These are phyloP conservation scores for Tolmerus cingulatus DNA, from an alignment of 2,888 invertebrate genomes.

Conservation along the genomic window DNA sequence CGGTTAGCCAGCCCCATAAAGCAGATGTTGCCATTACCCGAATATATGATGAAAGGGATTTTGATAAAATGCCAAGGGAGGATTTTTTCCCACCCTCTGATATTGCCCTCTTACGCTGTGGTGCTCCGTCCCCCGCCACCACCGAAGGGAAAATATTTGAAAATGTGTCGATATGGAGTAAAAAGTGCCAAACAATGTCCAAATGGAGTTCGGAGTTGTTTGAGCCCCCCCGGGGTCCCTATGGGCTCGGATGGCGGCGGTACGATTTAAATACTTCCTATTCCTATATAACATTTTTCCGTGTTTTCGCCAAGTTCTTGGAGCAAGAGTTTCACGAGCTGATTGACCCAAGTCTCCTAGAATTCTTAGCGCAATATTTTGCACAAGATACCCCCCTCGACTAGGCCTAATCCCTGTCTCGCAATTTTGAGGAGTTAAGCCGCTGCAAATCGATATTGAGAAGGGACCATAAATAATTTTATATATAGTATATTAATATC, in stretches of 20 bases:
- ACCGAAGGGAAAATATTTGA: not conserved
- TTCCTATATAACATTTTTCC: not conserved
- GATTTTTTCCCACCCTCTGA: not conserved
- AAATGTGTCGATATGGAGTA: not conserved
- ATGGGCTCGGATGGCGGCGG: not conserved
- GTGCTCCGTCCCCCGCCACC: not conserved
- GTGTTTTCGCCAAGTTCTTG: not conserved
- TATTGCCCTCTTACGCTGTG: not conserved
- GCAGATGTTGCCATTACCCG: conserved; percentile 23
- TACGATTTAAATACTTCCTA: not conserved
- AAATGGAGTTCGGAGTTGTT: not conserved
- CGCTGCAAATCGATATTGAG: not conserved
- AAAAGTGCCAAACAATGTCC: not conserved
- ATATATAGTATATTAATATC: not conserved
- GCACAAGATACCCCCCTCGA: not conserved
- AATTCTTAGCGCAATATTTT: not conserved
- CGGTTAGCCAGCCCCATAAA: not conserved
- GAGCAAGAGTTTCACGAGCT: not conserved
- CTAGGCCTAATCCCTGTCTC: not conserved
- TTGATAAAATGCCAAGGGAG: not conserved
- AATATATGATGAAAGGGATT: conserved; percentile 4
- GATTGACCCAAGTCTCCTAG: not conserved
- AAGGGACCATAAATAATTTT: not conserved
- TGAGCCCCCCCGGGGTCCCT: not conserved
- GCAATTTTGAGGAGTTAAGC: not conserved